These are phyloP conservation scores for Aplochiton taeniatus DNA, from an alignment of 2,797 vertebrate species.

Conservation along the genomic window DNA sequence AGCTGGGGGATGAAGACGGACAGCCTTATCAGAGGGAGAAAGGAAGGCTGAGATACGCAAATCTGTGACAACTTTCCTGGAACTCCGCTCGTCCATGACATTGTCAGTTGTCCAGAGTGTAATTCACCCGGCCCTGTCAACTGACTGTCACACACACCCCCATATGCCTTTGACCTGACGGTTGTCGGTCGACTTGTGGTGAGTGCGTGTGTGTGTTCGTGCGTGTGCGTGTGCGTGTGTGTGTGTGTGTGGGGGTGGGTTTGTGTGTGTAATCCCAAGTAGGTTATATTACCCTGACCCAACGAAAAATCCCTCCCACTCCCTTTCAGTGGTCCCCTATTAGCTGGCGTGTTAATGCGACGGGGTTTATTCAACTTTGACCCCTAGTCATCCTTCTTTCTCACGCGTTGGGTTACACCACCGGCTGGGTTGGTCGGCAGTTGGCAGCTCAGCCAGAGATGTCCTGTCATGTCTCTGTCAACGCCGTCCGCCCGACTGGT, in stretches of 20 bases:
- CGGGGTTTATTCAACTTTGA: slow-evolving; percentile 35
- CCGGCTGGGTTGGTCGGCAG: too few relatives aligned
- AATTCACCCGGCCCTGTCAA: slow-evolving; percentile 24
- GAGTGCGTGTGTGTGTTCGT: too few relatives aligned
- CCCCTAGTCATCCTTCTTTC: slow-evolving; percentile 36
- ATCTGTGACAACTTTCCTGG: slow-evolving; percentile 25
- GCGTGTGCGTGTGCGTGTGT: too few relatives aligned
- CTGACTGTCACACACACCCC: slow-evolving; percentile 47
- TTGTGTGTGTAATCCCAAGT: too few relatives aligned
- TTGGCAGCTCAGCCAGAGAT: slow-evolving; percentile 5
- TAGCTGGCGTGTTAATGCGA: slow-evolving; percentile 65
- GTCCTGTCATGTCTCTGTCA: slow-evolving; percentile 22
- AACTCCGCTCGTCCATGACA: too few relatives aligned
- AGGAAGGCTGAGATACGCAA: slow-evolving; percentile 9
- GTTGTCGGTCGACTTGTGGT: not conserved
- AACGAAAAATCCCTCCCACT: slow-evolving; percentile 38
- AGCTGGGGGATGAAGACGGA: not conserved
- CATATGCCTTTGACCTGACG: not conserved
- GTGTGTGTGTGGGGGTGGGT: too few relatives aligned
- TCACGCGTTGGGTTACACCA: slow-evolving; percentile 15
- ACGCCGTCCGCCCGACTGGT: not conserved
- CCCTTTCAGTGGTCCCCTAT: slow-evolving; percentile 51
- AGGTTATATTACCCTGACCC: slow-evolving; percentile 54
- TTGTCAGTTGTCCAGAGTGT: slow-evolving; percentile 8
- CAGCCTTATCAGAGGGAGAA: not conserved